Evolutionary conservation across 53 echinoderm and acorn worm species (phyloP).

Genomic region (Temnopleurus reevesii): DNA sequence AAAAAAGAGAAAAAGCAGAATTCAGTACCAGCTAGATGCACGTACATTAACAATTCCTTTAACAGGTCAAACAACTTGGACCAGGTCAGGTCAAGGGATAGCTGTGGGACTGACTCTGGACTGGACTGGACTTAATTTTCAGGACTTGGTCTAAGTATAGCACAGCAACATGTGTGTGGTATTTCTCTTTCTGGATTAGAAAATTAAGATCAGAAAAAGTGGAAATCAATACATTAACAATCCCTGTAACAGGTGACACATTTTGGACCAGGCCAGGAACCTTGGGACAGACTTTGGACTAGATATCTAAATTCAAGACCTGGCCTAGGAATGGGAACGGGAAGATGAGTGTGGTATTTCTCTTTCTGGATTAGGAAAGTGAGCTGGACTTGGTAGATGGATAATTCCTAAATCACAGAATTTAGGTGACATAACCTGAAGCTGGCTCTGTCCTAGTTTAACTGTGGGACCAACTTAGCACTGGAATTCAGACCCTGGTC

Average conservation of each 20-base stretch:
- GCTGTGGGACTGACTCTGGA: conserved; percentile 40
- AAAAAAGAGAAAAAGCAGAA: too few relatives aligned
- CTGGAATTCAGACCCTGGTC: too few relatives aligned
- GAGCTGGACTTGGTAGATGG: too few relatives aligned
- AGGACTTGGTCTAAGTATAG: conserved; percentile 90
- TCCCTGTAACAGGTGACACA: too few relatives aligned
- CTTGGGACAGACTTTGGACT: background rate
- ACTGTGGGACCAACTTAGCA: too few relatives aligned
- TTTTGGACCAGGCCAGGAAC: conserved; percentile 76
- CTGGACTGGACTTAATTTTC: conserved; percentile 65
- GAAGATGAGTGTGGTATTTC: conserved; percentile 81
- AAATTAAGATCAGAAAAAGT: background rate
- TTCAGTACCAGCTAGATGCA: too few relatives aligned
- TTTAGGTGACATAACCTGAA: too few relatives aligned
- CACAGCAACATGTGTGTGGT: conserved; percentile 97
- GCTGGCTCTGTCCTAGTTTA: too few relatives aligned
- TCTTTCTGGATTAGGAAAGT: conserved; percentile 58
- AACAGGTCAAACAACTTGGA: conserved; percentile 95
- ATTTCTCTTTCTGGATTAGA: conserved; percentile 86
- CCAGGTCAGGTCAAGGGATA: conserved; percentile 78
- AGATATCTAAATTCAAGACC: background rate
- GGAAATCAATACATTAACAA: too few relatives aligned
- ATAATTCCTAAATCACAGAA: too few relatives aligned
- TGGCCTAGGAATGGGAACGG: conserved; percentile 35
- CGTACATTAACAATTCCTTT: too few relatives aligned